Percentiles rank a stretch among this genome's conserved stretches.
These are phyloP conservation scores for Rhizoglyphus robini DNA, from an alignment of 1,140 invertebrate genomes.

Conservation along the genomic window DNA sequence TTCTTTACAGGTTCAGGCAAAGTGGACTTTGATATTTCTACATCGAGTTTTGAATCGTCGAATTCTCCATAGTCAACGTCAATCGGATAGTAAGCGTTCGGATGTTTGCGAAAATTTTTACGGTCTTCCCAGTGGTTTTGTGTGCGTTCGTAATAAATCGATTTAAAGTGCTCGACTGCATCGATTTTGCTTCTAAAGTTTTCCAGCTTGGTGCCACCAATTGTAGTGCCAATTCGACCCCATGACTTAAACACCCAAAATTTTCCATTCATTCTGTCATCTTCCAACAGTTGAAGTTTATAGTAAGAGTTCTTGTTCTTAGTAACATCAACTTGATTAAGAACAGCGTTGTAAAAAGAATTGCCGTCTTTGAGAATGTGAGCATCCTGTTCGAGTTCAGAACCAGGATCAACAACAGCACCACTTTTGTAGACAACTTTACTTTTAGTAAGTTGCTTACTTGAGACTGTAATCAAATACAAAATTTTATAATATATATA, in stretches of 20 bases:
- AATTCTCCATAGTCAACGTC: conserved; percentile 62
- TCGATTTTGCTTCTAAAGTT: conserved; percentile 38
- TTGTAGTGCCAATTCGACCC: conserved; percentile 88
- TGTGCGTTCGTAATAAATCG: conserved; percentile 64
- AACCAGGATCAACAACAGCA: conserved; percentile 77
- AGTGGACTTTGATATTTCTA: conserved; percentile 43
- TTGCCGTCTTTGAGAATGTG: conserved; percentile 56
- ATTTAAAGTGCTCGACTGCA: conserved; percentile 52
- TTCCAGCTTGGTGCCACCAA: conserved; percentile 66
- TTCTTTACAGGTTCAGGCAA: conserved; percentile 59
- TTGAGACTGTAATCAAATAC: neutral
- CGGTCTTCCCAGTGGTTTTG: conserved; percentile 60
- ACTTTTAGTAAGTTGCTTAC: neutral
- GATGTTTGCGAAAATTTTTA: conserved; percentile 59
- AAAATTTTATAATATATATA: neutral
- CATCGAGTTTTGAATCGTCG: conserved; percentile 10
- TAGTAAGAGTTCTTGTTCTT: conserved; percentile 84
- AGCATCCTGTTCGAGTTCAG: conserved; percentile 56
- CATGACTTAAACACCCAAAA: conserved; percentile 77
- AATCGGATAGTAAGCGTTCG: conserved; percentile 68
- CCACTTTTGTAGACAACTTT: conserved; percentile 59
- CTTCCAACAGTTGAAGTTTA: conserved; percentile 76
- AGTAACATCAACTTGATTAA: conserved; percentile 71
- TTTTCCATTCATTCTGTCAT: conserved; percentile 41
- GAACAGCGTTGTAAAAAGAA: conserved; percentile 56